Conservation (phyloP, 2,113 vertebrate genomes). For the Dromiciops gliroides region DNA sequence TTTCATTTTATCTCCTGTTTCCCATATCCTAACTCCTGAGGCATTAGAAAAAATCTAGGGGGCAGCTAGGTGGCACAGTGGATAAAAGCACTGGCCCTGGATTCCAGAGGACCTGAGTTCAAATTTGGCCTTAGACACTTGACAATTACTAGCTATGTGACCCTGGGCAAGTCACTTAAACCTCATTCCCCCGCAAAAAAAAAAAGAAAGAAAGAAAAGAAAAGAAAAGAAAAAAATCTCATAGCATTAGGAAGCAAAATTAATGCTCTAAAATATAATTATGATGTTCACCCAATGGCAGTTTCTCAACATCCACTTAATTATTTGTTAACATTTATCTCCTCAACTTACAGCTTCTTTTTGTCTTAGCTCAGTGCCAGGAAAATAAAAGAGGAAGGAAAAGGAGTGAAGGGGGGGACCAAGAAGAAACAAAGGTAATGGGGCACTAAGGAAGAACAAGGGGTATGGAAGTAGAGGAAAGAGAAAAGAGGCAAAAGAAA, state of each 20-base stretch:
- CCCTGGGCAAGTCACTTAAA: no score
- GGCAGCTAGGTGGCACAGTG: no score
- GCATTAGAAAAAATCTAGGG: neutral
- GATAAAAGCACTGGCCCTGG: no score
- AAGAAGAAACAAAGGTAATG: neutral
- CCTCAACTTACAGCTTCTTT: slow-evolving; percentile 12
- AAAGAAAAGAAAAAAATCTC: no score
- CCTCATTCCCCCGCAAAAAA: no score
- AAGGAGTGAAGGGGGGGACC: neutral
- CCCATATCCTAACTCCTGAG: fast-evolving
- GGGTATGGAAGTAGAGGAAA: neutral
- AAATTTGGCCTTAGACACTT: no score
- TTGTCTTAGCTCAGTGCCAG: slow-evolving; percentile 33
- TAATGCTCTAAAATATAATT: slow-evolving; percentile 31
- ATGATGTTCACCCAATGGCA: slow-evolving; percentile 45
- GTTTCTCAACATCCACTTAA: slow-evolving; percentile 36
- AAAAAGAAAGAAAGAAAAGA: no score
- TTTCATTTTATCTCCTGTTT: neutral
- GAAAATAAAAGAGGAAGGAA: slow-evolving; percentile 15
- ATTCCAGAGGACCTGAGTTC: no score
- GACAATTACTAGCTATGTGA: no score
- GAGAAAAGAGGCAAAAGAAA: neutral
- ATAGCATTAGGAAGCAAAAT: slow-evolving; percentile 35
- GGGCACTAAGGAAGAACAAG: neutral
- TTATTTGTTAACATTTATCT: slow-evolving; percentile 49